phyloP scores from a whole-genome alignment of 2,113 vertebrate genomes.

The Stegostoma tigrinum region DNA sequence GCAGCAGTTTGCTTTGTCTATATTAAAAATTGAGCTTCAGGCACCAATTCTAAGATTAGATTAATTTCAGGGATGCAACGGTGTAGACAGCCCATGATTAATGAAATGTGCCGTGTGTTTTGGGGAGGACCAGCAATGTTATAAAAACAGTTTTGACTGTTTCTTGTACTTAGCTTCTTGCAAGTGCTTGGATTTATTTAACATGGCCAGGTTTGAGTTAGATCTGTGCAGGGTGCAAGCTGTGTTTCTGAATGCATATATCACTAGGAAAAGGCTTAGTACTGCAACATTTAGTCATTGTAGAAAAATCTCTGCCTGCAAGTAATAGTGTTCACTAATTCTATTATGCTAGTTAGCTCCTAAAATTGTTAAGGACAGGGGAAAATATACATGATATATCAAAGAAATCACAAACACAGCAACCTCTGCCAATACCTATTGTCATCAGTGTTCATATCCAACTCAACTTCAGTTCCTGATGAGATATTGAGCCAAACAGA shows the following conservation, averaged over 20 bases:
- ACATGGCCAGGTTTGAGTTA: background rate
- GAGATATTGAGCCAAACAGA: background rate
- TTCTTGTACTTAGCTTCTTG: constrained; percentile 15
- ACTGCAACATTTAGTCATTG: background rate
- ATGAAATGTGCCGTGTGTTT: background rate
- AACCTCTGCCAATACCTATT: background rate
- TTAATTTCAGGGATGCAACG: constrained; percentile 32
- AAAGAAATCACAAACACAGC: background rate
- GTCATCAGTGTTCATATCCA: background rate
- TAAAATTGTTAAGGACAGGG: constrained; percentile 11
- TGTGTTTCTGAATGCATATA: background rate
- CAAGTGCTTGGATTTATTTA: background rate
- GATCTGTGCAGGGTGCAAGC: background rate
- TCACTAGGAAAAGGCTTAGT: background rate
- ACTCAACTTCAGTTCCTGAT: background rate
- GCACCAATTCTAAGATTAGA: constrained; percentile 23
- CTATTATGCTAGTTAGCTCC: constrained; percentile 7
- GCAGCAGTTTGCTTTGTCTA: constrained; percentile 29
- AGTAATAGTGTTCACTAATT: background rate
- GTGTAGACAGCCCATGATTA: constrained; percentile 20
- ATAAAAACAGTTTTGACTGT: constrained; percentile 18
- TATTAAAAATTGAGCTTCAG: constrained; percentile 36
- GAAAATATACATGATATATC: background rate
- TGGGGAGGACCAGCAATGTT: constrained; percentile 10
- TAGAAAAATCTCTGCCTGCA: background rate